These are phyloP conservation scores for Aleiodes testaceus DNA, from an alignment of 2,888 invertebrate species.

Conservation along the genomic window DNA sequence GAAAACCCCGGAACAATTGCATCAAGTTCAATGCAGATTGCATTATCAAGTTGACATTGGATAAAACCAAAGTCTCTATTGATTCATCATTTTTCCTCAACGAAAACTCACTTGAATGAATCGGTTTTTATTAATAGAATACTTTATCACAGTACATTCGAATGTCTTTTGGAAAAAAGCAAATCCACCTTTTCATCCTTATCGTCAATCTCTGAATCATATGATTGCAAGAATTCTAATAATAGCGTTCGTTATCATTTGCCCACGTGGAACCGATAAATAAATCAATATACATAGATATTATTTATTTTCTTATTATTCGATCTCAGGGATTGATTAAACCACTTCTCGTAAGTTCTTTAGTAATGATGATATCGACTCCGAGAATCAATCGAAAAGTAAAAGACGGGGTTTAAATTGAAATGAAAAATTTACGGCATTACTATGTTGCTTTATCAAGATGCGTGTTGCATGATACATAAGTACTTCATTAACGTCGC, in stretches of 20 bases:
- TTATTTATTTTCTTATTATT: not conserved
- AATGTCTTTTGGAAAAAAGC: too few species aligned
- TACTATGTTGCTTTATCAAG: not conserved
- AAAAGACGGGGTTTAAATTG: not conserved
- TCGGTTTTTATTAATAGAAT: too few species aligned
- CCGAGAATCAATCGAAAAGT: not conserved
- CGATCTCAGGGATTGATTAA: not conserved
- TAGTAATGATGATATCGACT: not conserved
- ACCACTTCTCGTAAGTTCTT: not conserved
- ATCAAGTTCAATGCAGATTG: too few species aligned
- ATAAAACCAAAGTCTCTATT: too few species aligned
- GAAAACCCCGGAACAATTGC: too few species aligned
- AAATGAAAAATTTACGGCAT: not conserved
- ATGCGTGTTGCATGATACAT: not conserved
- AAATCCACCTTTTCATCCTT: too few species aligned
- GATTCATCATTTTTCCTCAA: too few species aligned
- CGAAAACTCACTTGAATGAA: too few species aligned
- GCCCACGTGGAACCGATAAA: conserved; percentile 11
- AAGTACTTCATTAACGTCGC: not conserved
- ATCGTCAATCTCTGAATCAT: not conserved
- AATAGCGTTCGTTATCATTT: conserved; percentile 4
- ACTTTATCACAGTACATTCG: too few species aligned
- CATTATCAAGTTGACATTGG: too few species aligned
- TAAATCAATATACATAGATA: not conserved
- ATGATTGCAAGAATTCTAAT: conserved; percentile 8